Evolutionary conservation across 2,113 vertebrate genomes (phyloP).

Genomic region (Mirounga angustirostris): DNA sequence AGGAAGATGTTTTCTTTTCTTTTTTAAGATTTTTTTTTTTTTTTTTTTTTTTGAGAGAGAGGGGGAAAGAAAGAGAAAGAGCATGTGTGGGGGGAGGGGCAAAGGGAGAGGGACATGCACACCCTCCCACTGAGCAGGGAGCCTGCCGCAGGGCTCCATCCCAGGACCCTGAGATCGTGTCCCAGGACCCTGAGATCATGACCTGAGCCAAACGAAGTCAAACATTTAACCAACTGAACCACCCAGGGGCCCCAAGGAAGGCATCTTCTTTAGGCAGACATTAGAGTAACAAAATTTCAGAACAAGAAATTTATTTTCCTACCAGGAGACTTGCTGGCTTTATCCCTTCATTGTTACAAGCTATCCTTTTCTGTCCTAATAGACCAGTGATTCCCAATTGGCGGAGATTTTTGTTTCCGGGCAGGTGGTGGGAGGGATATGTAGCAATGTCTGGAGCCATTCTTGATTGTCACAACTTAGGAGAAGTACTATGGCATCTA

Average conservation of each 20-base stretch:
- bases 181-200: not conserved
- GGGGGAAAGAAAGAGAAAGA: not conserved
- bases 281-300: not conserved
- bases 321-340: not conserved
- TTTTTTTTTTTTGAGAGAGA: no score
- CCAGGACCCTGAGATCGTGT: not conserved
- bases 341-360: not conserved
- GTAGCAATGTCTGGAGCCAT: not conserved
- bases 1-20: not conserved
- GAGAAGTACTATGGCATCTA: not conserved
- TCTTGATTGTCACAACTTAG: not conserved
- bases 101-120: not conserved
- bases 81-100: not conserved
- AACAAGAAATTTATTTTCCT: not conserved
- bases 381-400: not conserved
- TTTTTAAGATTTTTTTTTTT: no score
- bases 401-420: not conserved
- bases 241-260: not conserved
- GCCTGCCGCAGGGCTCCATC: not conserved
- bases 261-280: not conserved
- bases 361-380: not conserved
- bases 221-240: not conserved
- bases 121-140: not conserved
- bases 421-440: not conserved
- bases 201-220: not conserved